phyloP scores from a whole-genome alignment of 2,797 vertebrate species.

The Sebastes iracundus region DNA sequence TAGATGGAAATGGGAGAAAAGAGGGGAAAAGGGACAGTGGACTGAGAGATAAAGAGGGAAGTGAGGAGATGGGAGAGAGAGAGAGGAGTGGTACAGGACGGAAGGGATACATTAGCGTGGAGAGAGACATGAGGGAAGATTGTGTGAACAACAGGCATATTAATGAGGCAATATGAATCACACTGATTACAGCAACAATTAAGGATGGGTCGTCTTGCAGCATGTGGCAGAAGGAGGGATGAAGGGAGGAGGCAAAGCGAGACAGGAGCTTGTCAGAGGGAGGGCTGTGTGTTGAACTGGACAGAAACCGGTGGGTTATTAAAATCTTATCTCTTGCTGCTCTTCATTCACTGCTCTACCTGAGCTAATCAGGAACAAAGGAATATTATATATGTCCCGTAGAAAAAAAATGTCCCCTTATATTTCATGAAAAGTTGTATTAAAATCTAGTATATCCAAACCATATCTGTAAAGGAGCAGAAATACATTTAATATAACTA shows the following conservation, averaged over 20 bases:
- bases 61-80: conserved; percentile 33
- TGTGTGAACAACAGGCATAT: conserved; percentile 81
- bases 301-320: conserved; percentile 8
- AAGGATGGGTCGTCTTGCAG: conserved; percentile 71
- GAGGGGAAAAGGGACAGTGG: conserved; percentile 50
- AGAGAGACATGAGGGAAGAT: conserved; percentile 69
- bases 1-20: conserved; percentile 70
- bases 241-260: conserved; percentile 41
- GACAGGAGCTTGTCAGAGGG: conserved; percentile 28
- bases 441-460: background rate
- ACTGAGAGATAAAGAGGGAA: conserved; percentile 59
- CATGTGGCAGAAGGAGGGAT: conserved; percentile 65
- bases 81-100: conserved; percentile 50
- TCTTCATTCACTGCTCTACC: background rate
- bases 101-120: conserved; percentile 61
- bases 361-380: background rate
- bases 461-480: background rate
- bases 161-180: conserved; percentile 85
- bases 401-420: background rate
- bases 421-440: background rate
- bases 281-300: conserved; percentile 23
- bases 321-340: conserved; percentile 9
- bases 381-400: background rate
- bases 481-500: background rate
- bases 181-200: conserved; percentile 84